Evolutionary conservation across 1,140 invertebrate species (phyloP).

Genomic region (Thaumatotibia leucotreta): DNA sequence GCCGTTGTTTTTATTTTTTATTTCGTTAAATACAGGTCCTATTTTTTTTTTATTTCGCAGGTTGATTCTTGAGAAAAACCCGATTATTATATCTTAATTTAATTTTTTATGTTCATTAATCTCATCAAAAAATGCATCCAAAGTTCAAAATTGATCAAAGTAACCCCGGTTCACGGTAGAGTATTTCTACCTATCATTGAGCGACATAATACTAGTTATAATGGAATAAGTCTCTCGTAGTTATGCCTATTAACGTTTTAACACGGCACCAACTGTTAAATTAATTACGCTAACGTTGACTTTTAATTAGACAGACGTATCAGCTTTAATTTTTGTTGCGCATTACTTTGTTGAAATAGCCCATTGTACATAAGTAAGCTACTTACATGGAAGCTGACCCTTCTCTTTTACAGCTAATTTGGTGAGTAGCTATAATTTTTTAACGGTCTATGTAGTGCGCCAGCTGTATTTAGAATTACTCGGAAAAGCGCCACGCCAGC

Average conservation of each 20-base stretch:
- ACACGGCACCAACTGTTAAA: not conserved
- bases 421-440: not conserved
- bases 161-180: too few relatives aligned
- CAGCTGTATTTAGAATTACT: not conserved
- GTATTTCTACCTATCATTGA: too few relatives aligned
- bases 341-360: not conserved
- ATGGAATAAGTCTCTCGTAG: too few relatives aligned
- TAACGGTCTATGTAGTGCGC: not conserved
- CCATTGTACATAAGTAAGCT: not conserved
- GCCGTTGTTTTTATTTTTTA: too few relatives aligned
- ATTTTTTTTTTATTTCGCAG: too few relatives aligned
- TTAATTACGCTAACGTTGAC: not conserved
- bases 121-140: too few relatives aligned
- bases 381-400: not conserved
- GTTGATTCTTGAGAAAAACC: too few relatives aligned
- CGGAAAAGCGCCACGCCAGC: not conserved
- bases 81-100: too few relatives aligned
- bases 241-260: not conserved
- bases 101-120: too few relatives aligned
- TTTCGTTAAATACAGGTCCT: too few relatives aligned
- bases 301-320: not conserved
- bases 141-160: too few relatives aligned
- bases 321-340: not conserved
- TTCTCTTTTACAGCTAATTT: constrained; percentile 1
- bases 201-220: too few relatives aligned